Evolutionary conservation across 2,888 invertebrate species (phyloP).

Genomic region (Polydesmus complanatus): DNA sequence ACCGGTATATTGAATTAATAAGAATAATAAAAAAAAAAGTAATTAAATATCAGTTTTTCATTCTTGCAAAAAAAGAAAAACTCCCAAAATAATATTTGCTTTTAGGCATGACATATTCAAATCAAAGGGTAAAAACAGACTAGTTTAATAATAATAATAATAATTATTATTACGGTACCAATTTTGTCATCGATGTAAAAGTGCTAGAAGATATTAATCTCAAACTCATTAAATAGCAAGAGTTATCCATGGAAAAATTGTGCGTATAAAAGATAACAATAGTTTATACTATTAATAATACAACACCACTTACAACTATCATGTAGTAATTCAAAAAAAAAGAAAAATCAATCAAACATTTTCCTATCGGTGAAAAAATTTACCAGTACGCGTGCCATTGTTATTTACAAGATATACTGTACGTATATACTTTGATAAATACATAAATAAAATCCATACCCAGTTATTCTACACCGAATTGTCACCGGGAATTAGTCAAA

Average conservation of each 20-base stretch:
- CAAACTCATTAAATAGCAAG: not conserved
- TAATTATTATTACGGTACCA: not conserved
- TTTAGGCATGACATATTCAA: too few species aligned
- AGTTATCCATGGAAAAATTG: not conserved
- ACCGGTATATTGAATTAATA: too few species aligned
- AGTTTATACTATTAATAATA: not conserved
- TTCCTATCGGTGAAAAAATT: not conserved
- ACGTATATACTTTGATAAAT: not conserved
- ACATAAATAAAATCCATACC: not conserved
- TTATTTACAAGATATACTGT: not conserved
- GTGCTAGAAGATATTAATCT: not conserved
- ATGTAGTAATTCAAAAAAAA: too few species aligned
- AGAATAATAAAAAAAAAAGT: too few species aligned
- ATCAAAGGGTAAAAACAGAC: too few species aligned
- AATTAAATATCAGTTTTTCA: too few species aligned
- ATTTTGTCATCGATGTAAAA: not conserved
- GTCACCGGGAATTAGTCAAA: too few species aligned
- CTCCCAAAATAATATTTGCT: too few species aligned
- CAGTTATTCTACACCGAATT: not conserved
- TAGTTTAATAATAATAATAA: too few species aligned
- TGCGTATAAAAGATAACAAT: not conserved
- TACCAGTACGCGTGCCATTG: not conserved
- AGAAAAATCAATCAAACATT: not conserved
- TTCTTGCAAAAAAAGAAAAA: too few species aligned
- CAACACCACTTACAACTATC: not conserved